phyloP scores from a whole-genome alignment of 1,140 invertebrate species.

The Drosophila takahashii region DNA sequence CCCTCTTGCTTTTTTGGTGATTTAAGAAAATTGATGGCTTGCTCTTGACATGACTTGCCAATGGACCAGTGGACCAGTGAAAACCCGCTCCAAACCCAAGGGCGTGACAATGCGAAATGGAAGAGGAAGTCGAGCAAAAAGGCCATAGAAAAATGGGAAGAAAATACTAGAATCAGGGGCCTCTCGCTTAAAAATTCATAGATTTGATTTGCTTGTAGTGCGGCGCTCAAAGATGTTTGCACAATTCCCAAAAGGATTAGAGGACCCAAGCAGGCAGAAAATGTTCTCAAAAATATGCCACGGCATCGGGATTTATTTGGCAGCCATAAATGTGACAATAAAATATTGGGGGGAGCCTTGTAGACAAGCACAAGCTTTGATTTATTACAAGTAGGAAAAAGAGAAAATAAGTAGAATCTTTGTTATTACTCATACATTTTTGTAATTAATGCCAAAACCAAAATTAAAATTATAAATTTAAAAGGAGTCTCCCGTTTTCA shows the following conservation, averaged over 20 bases:
- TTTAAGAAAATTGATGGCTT: slow-evolving; percentile 78
- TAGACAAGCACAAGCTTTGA: slow-evolving; percentile 22
- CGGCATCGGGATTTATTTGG: slow-evolving; percentile 34
- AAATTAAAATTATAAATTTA: neutral
- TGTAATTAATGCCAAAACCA: neutral
- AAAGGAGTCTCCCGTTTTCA: neutral
- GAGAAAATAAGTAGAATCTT: neutral
- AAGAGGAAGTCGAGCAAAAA: neutral
- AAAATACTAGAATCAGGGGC: neutral
- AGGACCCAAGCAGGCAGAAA: slow-evolving; percentile 11
- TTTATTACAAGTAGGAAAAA: slow-evolving; percentile 1
- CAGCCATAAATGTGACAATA: slow-evolving; percentile 55
- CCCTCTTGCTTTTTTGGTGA: slow-evolving; percentile 60
- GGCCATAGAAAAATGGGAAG: neutral
- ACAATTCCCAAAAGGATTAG: slow-evolving; percentile 65
- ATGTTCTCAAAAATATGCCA: slow-evolving; percentile 11
- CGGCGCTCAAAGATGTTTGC: slow-evolving; percentile 43
- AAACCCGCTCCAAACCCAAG: too few relatives aligned
- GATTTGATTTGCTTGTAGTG: slow-evolving; percentile 62
- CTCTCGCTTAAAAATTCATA: slow-evolving; percentile 63
- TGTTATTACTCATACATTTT: too few relatives aligned
- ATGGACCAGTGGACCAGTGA: slow-evolving; percentile 7
- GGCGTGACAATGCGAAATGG: slow-evolving; percentile 47
- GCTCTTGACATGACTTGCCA: slow-evolving; percentile 58
- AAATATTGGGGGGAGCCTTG: slow-evolving; percentile 29